Conservation (phyloP, 2,797 vertebrate species). For the Tauraco hartlaubi region DNA sequence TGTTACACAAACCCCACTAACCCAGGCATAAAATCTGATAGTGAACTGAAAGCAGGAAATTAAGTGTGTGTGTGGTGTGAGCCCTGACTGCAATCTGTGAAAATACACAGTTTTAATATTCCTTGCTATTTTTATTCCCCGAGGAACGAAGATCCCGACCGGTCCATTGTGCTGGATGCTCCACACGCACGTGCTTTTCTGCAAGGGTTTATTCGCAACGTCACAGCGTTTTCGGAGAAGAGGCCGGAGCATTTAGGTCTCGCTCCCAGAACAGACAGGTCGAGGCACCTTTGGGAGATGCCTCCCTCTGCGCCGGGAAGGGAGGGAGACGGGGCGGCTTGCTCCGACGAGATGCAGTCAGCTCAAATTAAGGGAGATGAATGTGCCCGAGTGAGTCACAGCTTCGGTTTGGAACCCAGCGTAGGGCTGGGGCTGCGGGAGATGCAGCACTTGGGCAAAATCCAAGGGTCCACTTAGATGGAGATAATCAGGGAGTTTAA, state of each 20-base stretch:
- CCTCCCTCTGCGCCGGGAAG: not conserved
- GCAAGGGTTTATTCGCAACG: not conserved
- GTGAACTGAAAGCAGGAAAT: constrained; percentile 44
- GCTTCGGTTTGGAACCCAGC: not conserved
- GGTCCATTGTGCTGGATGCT: not conserved
- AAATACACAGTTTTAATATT: constrained; percentile 1
- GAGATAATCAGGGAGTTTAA: not conserved
- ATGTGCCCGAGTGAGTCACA: not conserved
- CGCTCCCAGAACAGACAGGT: not conserved
- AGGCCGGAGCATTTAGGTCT: not conserved
- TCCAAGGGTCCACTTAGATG: not conserved
- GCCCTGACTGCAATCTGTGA: not conserved
- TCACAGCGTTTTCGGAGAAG: not conserved
- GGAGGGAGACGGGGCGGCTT: not conserved
- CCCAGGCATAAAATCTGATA: constrained; percentile 6
- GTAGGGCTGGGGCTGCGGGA: not conserved
- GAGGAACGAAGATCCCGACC: not conserved
- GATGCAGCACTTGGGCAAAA: not conserved
- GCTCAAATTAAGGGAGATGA: not conserved
- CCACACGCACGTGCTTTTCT: not conserved
- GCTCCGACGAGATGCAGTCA: not conserved
- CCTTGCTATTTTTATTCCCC: not conserved
- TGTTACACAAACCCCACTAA: not conserved
- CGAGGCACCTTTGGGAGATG: not conserved
- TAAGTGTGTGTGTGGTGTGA: not conserved